Evolutionary conservation across 2,797 vertebrate genomes (phyloP), one percentile per base, ranked within the genome.

Genomic region (Molossus molossus): DNA sequence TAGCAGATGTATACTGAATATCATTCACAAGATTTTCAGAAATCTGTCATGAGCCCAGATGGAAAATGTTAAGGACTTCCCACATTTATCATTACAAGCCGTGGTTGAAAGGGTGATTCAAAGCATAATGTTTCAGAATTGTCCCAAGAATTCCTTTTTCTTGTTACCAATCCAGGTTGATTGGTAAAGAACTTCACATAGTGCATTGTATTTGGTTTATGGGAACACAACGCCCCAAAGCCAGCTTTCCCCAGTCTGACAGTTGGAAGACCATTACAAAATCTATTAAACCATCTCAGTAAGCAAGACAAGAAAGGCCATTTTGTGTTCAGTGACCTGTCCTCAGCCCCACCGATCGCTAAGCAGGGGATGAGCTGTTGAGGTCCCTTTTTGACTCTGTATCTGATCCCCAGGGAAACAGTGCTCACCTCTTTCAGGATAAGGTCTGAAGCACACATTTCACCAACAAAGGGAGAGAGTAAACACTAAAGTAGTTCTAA

Each of bases 321-420:
- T 62, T 82, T 55, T 90, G 90, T 79, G 75, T 33, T 79, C 87
- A 64, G 80, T 90, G 94, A 96, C 93, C 94, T 94, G 27, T 29
- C 10, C 85, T 80, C 65, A 64, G 60, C 37, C 70, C 77, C 48
- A 65, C 1, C 40, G 64, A 69, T 88, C 53, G 76, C n/a, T 23
- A 48, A 50, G 62, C 86, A 50, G 48, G 55, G 3, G 50, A 89
- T 69, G 76, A 93, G 57, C 45, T 53, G 37, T 29, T 6, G 4
- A 53, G 62, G 86, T 76, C 45, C 62, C 73, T 27, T 90, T 87
- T 9, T 20, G 5, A 94, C 89, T 91, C 64, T 50, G 0, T 53
- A 62, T 88, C 65, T 50, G 29, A 55, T 81, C 53, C 93, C 86
- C 65, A 9, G 48, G 27, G 70, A 94, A 29, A 37, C 76, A 65